phyloP scores from a whole-genome alignment of 2,113 vertebrate species.

The Grallaria varia region DNA sequence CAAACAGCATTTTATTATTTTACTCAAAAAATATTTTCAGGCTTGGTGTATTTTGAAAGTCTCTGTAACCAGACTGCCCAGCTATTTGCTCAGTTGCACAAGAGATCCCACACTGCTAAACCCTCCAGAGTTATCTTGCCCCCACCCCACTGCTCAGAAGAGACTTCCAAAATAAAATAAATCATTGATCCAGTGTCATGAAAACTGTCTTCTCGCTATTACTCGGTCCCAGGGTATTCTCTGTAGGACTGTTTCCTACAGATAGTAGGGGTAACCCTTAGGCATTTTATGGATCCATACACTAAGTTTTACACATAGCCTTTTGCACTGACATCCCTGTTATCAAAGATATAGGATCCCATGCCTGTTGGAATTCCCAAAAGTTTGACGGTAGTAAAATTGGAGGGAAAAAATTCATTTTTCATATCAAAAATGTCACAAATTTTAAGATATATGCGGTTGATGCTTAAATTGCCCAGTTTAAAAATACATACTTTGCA shows the following conservation, averaged over 20 bases:
- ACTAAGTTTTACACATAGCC: background rate
- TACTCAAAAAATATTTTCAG: background rate
- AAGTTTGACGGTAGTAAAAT: background rate
- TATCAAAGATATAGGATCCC: background rate
- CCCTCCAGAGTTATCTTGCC: constrained; percentile 10
- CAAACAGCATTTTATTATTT: background rate
- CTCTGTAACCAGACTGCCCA: background rate
- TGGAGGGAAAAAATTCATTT: background rate
- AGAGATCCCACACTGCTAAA: constrained; percentile 35
- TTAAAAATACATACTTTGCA: background rate
- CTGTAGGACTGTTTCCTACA: background rate
- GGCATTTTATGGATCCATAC: background rate
- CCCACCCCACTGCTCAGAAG: background rate
- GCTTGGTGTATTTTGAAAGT: constrained; percentile 27
- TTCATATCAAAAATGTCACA: background rate
- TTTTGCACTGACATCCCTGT: background rate
- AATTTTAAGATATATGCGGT: background rate
- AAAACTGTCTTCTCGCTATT: background rate
- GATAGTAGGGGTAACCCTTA: background rate
- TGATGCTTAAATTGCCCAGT: background rate
- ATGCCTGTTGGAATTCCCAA: background rate
- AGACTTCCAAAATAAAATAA: constrained; percentile 50
- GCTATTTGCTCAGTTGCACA: constrained; percentile 53
- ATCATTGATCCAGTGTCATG: constrained; percentile 8
- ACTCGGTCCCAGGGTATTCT: background rate